Conservation (phyloP, 2,888 invertebrate species). For the Loripinus fragilis region DNA sequence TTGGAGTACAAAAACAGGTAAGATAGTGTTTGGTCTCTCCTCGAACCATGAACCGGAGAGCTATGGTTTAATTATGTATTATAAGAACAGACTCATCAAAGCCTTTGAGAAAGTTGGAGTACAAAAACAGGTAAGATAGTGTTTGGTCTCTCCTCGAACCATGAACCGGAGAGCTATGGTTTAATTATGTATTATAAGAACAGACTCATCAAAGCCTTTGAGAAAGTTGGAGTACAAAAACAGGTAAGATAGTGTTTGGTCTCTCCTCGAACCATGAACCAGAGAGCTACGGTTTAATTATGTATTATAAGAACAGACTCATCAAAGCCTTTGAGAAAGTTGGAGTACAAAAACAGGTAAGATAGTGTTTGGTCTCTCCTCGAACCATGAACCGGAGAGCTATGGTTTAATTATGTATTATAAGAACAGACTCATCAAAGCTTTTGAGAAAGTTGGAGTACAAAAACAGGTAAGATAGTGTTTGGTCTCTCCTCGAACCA, state of each 20-base stretch:
- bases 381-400: constrained; percentile 70
- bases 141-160: constrained; percentile 78
- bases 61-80: constrained; percentile 82
- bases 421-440: constrained; percentile 80
- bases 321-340: constrained; percentile 82
- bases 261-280: constrained; percentile 72
- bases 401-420: constrained; percentile 82
- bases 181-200: constrained; percentile 82
- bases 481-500: constrained; percentile 79
- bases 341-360: constrained; percentile 76
- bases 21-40: constrained; percentile 79
- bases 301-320: constrained; percentile 81
- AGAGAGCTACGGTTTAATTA: constrained; percentile 80
- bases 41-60: constrained; percentile 70
- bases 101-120: constrained; percentile 82
- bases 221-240: constrained; percentile 81
- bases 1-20: constrained; percentile 81
- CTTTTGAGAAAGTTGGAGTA: constrained; percentile 81
- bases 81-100: constrained; percentile 81
- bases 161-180: constrained; percentile 78
- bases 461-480: constrained; percentile 75
- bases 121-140: constrained; percentile 79
- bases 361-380: constrained; percentile 80
- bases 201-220: constrained; percentile 81
- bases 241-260: constrained; percentile 80